phyloP scores from a whole-genome alignment of 2,797 vertebrate species.

The Euphonia xanthogaster region DNA sequence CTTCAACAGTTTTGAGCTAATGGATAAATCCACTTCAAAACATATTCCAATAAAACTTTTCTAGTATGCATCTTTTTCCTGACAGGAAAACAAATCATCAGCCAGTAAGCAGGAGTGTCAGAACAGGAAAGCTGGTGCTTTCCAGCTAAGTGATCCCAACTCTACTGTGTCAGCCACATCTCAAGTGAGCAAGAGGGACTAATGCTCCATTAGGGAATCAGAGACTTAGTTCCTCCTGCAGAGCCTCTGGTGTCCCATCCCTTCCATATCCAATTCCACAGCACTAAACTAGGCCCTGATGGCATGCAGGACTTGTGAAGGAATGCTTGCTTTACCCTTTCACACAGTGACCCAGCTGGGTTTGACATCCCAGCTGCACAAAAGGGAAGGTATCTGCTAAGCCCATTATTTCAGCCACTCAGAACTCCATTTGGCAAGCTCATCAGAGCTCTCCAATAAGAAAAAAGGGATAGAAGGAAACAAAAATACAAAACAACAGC shows the following conservation, averaged over 20 bases:
- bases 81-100: background rate
- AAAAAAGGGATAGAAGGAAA: background rate
- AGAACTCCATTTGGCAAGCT: background rate
- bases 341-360: background rate
- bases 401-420: background rate
- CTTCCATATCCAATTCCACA: fast-evolving
- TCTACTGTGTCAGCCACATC: background rate
- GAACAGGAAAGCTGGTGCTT: background rate
- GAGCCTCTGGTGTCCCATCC: background rate
- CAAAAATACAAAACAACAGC: background rate
- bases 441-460: background rate
- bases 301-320: background rate
- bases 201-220: background rate
- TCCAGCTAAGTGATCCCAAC: background rate
- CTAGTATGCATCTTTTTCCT: background rate
- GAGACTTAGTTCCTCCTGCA: background rate
- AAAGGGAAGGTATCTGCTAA: background rate
- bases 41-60: background rate
- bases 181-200: background rate
- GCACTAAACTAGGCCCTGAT: background rate
- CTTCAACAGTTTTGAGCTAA: background rate
- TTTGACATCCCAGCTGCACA: background rate
- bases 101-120: background rate
- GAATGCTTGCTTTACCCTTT: background rate
- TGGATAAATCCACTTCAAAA: background rate